These are phyloP conservation scores for Neotoma lepida DNA, from an alignment of 2,113 vertebrate species.

Conservation along the genomic window DNA sequence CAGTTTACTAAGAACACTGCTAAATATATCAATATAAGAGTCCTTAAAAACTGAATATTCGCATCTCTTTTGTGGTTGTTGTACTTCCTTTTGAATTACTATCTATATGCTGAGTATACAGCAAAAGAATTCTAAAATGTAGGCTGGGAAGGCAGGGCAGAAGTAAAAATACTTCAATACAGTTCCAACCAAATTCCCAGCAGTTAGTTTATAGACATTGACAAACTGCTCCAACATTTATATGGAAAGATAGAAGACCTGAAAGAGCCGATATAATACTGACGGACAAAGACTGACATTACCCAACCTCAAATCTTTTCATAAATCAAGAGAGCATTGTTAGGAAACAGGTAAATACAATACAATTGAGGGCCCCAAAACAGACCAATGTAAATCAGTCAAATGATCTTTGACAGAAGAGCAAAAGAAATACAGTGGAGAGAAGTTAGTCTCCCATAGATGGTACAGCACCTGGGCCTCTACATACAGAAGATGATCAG, in stretches of 20 bases:
- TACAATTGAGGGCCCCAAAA: not conserved
- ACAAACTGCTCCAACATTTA: not conserved
- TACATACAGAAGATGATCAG: not conserved
- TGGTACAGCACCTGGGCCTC: not conserved
- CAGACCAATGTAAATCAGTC: not conserved
- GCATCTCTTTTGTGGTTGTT: not conserved
- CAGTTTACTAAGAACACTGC: not conserved
- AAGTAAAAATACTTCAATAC: not conserved
- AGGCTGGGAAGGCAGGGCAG: not conserved
- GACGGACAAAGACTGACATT: not conserved
- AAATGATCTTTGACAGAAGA: not conserved
- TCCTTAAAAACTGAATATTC: constrained; percentile 44
- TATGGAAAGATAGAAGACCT: not conserved
- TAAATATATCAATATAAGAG: not conserved
- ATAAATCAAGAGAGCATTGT: not conserved
- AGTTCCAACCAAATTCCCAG: not conserved
- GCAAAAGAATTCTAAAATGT: constrained; percentile 41
- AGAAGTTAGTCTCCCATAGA: not conserved
- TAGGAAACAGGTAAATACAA: not conserved
- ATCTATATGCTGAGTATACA: constrained; percentile 2
- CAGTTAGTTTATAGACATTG: not conserved
- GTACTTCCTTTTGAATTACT: constrained; percentile 33
- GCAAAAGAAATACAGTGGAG: not conserved
- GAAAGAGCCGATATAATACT: not conserved
- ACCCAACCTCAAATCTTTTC: not conserved